Percentiles rank a stretch among this genome's conserved stretches.
Evolutionary conservation across 2,113 vertebrate genomes (phyloP).

Genomic region (Charina bottae): DNA sequence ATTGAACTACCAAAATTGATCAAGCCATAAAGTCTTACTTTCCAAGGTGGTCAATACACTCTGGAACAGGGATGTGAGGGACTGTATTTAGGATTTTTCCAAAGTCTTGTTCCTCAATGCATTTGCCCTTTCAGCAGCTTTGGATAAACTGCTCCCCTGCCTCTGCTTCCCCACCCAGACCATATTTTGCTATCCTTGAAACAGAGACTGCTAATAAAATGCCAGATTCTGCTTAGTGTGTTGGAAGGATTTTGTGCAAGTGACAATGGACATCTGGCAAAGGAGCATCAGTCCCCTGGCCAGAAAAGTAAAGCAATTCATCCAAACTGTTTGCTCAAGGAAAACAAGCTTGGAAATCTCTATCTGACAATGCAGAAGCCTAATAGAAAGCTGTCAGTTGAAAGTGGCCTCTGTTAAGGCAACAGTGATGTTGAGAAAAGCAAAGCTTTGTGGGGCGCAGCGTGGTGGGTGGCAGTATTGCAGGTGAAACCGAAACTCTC

Average conservation of each 20-base stretch:
- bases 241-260: accelerated
- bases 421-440: neutral
- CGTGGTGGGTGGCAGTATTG: too few relatives aligned
- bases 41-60: neutral
- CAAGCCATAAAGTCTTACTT: neutral
- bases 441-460: too few relatives aligned
- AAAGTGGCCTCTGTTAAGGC: neutral
- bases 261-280: neutral
- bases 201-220: neutral
- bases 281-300: conserved; percentile 2
- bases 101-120: neutral
- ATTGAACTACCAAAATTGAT: neutral
- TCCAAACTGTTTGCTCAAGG: neutral
- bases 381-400: neutral
- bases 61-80: neutral
- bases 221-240: conserved; percentile 3
- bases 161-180: neutral
- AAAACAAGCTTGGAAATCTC: neutral
- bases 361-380: neutral
- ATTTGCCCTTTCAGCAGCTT: conserved; percentile 18
- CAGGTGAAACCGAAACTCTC: too few relatives aligned
- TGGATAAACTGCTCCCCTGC: conserved; percentile 3
- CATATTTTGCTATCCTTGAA: conserved; percentile 16
- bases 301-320: neutral
- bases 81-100: neutral